Percentiles rank a stretch among this genome's conserved stretches.
phyloP scores from a whole-genome alignment of 92 coral and sea anemone genomes.

The Galaxea fascicularis region DNA sequence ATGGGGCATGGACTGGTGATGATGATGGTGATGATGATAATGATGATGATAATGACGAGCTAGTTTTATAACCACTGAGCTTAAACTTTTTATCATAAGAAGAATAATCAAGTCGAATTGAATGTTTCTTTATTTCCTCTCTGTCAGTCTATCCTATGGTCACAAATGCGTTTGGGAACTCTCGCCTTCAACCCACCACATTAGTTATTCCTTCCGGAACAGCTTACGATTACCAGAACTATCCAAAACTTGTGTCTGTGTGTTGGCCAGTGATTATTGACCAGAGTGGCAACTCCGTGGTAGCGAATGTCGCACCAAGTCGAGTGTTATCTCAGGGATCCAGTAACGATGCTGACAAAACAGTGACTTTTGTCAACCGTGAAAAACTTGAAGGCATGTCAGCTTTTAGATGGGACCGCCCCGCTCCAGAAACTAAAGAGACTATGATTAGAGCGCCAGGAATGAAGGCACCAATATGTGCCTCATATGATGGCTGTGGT shows the following conservation, averaged over 20 bases:
- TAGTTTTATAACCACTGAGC: too few relatives aligned
- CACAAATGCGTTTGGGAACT: not conserved
- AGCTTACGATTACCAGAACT: constrained; percentile 32
- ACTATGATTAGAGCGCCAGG: not conserved
- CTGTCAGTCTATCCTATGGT: constrained; percentile 11
- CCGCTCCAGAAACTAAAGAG: not conserved
- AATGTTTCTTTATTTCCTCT: not conserved
- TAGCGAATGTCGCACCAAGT: constrained; percentile 6
- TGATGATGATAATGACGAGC: too few relatives aligned
- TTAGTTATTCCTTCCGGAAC: constrained; percentile 21
- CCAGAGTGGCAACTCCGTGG: not conserved
- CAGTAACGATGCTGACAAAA: not conserved
- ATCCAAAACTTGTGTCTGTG: constrained; percentile 25
- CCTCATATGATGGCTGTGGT: not conserved
- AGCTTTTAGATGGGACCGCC: constrained; percentile 17
- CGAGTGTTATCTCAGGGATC: not conserved
- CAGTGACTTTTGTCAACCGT: not conserved
- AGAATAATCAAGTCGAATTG: not conserved
- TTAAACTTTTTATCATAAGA: not conserved
- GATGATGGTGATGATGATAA: too few relatives aligned
- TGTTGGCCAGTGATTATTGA: constrained; percentile 23
- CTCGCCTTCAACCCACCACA: constrained; percentile 16
- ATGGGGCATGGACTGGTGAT: too few relatives aligned
- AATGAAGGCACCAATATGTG: not conserved
- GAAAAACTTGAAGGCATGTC: not conserved